Evolutionary conservation across 1,140 invertebrate species (phyloP), one percentile per base, ranked within the genome.

Genomic region (Drosophila pseudoobscura): DNA sequence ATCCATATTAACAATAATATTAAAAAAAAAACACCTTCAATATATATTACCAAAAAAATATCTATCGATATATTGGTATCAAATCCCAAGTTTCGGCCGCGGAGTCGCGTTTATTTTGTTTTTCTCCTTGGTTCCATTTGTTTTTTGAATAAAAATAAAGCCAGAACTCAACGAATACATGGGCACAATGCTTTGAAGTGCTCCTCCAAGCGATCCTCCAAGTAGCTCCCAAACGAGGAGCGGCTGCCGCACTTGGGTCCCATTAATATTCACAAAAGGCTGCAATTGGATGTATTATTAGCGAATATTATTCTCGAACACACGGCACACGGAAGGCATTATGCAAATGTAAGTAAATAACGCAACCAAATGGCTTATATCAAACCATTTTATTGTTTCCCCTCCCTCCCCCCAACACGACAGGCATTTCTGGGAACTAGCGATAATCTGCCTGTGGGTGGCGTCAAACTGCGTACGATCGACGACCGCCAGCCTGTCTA

Each of bases 81-180:
- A 29, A 29, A 7, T 29, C 29, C 6, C 9, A 39, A 39, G 11
- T 39, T 13, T 39, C 35, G 35, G 43, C 45, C 47, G 45, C 54
- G 41, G 60, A 75, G 20, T 64, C 52, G 68, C 59, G 31, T 80
- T 72, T 72, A 55, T 68, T 77, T 60, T 24, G 52, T 87, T 80
- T 77, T 72, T 49, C 20, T 43, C n/a, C 15, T 63, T 51, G 35
- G 50, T 72, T 80, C 75, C 24, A 54, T 56, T 52, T 41, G 54
- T 60, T 85, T 64, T 55, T 24, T 53, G 58, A 39, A 56, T 75
- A 73, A 74, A 80, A 58, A 51, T 31, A 26, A 26, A 26, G 4
- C 24, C 24, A 26, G 24, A 26, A 26, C 4, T 26, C 24, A 26
- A 17, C 11, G 29, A 52, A 56, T 55, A 47, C 17, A 5, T 41